A percentile compares a stretch with the other conserved stretches of the same genome.
phyloP scores from a whole-genome alignment of 2,888 invertebrate species.

The Synergus japonicus region DNA sequence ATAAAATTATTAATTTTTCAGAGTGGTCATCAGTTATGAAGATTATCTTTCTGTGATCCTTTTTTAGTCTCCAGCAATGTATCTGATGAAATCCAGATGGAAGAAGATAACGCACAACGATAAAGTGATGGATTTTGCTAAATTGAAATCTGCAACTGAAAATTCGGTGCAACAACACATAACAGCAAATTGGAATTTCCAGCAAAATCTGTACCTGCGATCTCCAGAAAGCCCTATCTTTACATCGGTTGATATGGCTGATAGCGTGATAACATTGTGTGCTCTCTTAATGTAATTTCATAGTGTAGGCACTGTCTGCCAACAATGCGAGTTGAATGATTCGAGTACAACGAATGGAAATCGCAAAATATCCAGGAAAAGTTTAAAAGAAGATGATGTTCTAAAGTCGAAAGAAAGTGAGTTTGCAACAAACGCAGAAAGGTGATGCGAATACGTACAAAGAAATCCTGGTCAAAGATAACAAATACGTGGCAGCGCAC shows the following conservation, averaged over 20 bases:
- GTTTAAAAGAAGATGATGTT: not conserved
- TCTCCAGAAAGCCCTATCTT: conserved; percentile 3
- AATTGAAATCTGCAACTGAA: not conserved
- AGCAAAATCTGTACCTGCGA: not conserved
- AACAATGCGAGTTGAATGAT: conserved; percentile 29
- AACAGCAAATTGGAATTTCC: not conserved
- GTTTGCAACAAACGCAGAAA: conserved; percentile 17
- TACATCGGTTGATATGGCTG: conserved; percentile 27
- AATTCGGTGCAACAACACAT: not conserved
- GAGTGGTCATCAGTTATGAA: conserved; percentile 16
- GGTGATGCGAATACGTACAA: not conserved
- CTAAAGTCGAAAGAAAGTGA: not conserved
- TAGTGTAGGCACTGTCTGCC: not conserved
- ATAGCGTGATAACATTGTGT: conserved; percentile 24
- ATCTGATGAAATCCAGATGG: not conserved
- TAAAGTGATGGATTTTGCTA: not conserved
- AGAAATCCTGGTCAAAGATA: not conserved
- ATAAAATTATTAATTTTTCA: not conserved
- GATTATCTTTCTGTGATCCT: not conserved
- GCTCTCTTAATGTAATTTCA: conserved; percentile 23
- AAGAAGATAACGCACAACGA: not conserved
- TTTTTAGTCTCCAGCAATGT: conserved; percentile 13
- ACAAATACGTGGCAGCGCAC: not conserved
- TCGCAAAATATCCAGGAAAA: not conserved
- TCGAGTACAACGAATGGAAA: conserved; percentile 27